Percentiles rank a stretch among this genome's conserved stretches.
phyloP scores from a whole-genome alignment of 2,113 vertebrate species.

The Peromyscus maniculatus region DNA sequence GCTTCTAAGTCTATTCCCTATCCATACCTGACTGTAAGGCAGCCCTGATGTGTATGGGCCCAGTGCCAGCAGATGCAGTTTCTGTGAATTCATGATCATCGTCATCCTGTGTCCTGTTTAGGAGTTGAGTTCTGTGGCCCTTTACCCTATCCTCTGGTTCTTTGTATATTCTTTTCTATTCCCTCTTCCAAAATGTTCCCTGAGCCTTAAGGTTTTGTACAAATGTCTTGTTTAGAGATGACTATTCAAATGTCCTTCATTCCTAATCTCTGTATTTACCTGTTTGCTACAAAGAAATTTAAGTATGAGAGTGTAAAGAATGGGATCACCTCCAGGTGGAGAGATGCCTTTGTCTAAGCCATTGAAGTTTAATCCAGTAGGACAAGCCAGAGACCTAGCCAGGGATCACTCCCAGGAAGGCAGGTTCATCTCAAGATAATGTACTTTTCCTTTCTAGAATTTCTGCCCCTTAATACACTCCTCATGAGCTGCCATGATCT shows the following conservation, averaged over 20 bases:
- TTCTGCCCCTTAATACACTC: not conserved
- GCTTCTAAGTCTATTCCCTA: not conserved
- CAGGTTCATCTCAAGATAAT: not conserved
- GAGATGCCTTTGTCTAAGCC: not conserved
- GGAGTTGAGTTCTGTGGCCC: not conserved
- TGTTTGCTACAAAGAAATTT: not conserved
- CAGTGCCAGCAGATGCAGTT: not conserved
- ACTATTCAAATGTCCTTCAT: not conserved
- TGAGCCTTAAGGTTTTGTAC: not conserved
- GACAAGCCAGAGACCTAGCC: not conserved
- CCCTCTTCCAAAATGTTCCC: not conserved
- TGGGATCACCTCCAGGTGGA: not conserved
- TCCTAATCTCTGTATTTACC: not conserved
- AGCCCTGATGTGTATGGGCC: not conserved
- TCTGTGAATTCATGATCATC: not conserved
- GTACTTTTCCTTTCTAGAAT: not conserved
- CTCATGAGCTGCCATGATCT: not conserved
- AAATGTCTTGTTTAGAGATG: not conserved
- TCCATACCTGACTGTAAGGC: not conserved
- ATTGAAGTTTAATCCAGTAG: not conserved
- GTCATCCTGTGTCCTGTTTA: not conserved
- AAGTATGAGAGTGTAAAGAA: not conserved
- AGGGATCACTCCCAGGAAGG: not conserved
- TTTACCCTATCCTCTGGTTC: not conserved
- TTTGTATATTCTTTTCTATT: not conserved